Conservation (phyloP, 2,797 vertebrate species). For the Numenius phaeopus region DNA sequence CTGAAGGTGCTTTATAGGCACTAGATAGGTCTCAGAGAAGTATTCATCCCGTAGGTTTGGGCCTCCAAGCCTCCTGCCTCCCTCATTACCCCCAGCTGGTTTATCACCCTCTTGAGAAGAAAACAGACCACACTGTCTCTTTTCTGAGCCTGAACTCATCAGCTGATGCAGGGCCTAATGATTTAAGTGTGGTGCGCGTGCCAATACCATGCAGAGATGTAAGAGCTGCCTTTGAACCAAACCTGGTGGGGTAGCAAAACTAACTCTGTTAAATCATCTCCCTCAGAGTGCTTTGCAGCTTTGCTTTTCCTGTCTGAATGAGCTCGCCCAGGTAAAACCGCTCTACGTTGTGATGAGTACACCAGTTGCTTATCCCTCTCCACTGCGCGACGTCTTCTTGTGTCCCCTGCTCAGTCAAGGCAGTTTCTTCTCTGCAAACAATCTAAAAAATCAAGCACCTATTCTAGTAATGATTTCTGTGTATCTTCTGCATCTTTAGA, state of each 20-base stretch:
- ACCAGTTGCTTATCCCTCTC: background rate
- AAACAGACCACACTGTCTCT: background rate
- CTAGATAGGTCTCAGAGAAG: background rate
- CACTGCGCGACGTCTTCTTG: background rate
- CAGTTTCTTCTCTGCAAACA: background rate
- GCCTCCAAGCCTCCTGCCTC: background rate
- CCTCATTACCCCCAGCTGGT: background rate
- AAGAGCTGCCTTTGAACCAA: slow-evolving; percentile 24
- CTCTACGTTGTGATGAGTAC: background rate
- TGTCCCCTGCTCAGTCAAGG: background rate
- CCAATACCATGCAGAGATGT: background rate
- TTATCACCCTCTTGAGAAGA: background rate
- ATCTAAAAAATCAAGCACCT: background rate
- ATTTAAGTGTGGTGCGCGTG: background rate
- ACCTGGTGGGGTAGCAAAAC: background rate
- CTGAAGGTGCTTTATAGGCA: background rate
- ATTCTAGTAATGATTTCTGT: background rate
- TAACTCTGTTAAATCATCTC: background rate
- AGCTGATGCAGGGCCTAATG: background rate
- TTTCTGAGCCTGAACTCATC: background rate
- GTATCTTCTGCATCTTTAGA: background rate
- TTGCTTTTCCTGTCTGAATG: background rate
- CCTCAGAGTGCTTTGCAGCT: background rate
- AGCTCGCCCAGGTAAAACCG: background rate
- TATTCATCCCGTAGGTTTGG: background rate